A percentile compares a stretch with the other conserved stretches of the same genome.
Evolutionary conservation across 2,888 invertebrate species (phyloP).

Genomic region (Odiellus spinosus): DNA sequence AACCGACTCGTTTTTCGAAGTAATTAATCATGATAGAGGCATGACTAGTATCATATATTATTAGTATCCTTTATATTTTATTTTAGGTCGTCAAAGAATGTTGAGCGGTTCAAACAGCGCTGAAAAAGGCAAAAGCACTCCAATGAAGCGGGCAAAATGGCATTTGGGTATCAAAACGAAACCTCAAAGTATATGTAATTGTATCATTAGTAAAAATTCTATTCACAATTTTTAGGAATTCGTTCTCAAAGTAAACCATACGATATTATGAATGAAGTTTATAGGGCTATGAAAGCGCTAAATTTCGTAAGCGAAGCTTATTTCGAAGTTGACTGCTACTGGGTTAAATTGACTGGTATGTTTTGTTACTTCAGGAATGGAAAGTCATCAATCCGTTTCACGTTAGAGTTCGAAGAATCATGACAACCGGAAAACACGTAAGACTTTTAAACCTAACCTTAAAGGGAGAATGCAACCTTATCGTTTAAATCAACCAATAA

Average conservation of each 20-base stretch:
- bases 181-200: too few relatives aligned
- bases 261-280: conserved; percentile 99
- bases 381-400: conserved; percentile 94
- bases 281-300: conserved; percentile 94
- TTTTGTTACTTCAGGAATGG: conserved; percentile 55
- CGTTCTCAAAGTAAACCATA: conserved; percentile 96
- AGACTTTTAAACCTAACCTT: too few relatives aligned
- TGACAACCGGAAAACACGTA: conserved; percentile 53
- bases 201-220: too few relatives aligned
- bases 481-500: too few relatives aligned
- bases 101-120: conserved; percentile 24
- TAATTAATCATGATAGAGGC: too few relatives aligned
- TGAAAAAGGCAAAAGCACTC: conserved; percentile 39
- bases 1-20: too few relatives aligned
- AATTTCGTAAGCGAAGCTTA: conserved; percentile 50
- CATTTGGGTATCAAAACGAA: conserved; percentile 36
- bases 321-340: background rate
- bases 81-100: conserved; percentile 36
- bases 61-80: too few relatives aligned
- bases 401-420: conserved; percentile 81
- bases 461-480: too few relatives aligned
- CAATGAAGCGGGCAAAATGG: conserved; percentile 37
- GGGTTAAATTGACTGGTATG: background rate
- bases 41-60: too few relatives aligned
- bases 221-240: conserved; percentile 45